Evolutionary conservation across 2,113 vertebrate genomes (phyloP).

Genomic region (Reinhardtius hippoglossoides): DNA sequence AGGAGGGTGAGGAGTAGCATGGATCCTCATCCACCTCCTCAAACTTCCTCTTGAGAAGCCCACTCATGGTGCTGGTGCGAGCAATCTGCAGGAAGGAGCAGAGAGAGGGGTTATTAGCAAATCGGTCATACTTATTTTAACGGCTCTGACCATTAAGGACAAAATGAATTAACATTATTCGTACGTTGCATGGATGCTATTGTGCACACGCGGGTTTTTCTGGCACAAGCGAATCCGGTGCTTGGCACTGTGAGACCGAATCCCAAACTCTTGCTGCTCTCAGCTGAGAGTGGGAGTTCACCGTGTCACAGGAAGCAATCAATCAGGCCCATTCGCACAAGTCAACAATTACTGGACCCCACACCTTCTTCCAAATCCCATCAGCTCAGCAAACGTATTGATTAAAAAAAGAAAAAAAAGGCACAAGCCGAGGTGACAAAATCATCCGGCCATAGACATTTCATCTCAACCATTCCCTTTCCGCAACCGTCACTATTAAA

Average conservation of each 20-base stretch:
- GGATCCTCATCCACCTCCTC: constrained; percentile 92
- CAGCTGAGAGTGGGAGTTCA: constrained; percentile 54
- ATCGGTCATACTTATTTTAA: constrained; percentile 3
- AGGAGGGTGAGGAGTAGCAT: constrained; percentile 90
- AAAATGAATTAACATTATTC: neutral
- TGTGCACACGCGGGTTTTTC: constrained; percentile 9
- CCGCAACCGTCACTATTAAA: constrained; percentile 18
- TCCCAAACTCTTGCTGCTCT: constrained; percentile 47
- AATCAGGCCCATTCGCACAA: constrained; percentile 76
- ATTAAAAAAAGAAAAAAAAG: constrained; percentile 57
- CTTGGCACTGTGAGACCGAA: constrained; percentile 40
- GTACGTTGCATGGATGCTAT: neutral
- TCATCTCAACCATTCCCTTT: constrained; percentile 32
- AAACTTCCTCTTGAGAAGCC: constrained; percentile 94
- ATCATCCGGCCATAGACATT: constrained; percentile 16
- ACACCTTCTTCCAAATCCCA: constrained; percentile 76
- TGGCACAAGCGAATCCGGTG: constrained; percentile 32
- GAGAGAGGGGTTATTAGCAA: constrained; percentile 34
- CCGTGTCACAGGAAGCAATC: constrained; percentile 78
- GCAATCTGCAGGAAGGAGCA: constrained; percentile 75
- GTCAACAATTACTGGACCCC: constrained; percentile 80
- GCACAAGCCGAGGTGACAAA: constrained; percentile 45
- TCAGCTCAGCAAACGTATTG: constrained; percentile 76
- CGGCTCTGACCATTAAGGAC: neutral
- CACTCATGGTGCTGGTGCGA: constrained; percentile 87